phyloP scores from a whole-genome alignment of 2,888 invertebrate species.

The Plebejus argus region DNA sequence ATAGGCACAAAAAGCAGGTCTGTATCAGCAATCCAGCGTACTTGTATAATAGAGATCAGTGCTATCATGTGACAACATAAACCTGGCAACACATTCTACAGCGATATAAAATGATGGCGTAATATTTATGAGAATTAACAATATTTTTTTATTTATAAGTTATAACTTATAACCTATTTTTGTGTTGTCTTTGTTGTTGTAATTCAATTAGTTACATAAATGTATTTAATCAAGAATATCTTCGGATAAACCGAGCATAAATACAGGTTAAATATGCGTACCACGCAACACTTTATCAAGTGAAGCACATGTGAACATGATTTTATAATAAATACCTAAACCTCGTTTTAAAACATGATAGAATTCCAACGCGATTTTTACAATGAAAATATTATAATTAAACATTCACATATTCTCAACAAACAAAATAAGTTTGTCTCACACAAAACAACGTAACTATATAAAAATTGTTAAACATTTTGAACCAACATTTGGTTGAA shows the following conservation, averaged over 20 bases:
- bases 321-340: slow-evolving; percentile 16
- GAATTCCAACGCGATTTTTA: slow-evolving; percentile 28
- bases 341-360: slow-evolving; percentile 26
- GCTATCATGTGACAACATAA: neutral
- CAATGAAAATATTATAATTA: slow-evolving; percentile 29
- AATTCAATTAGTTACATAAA: slow-evolving; percentile 4
- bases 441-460: slow-evolving; percentile 31
- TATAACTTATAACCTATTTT: neutral
- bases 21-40: too few species aligned
- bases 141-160: too few species aligned
- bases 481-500: slow-evolving; percentile 44
- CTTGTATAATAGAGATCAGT: too few species aligned
- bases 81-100: neutral
- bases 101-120: too few species aligned
- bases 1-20: too few species aligned
- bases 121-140: neutral
- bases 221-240: too few species aligned
- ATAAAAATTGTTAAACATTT: slow-evolving; percentile 40
- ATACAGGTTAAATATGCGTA: neutral
- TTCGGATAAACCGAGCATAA: neutral
- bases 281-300: neutral
- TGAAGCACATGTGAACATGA: neutral
- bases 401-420: slow-evolving; percentile 20
- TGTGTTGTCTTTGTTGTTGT: neutral
- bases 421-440: slow-evolving; percentile 31